These are phyloP conservation scores for Hypomesus transpacificus DNA, from an alignment of 2,113 vertebrate genomes.

Conservation along the genomic window DNA sequence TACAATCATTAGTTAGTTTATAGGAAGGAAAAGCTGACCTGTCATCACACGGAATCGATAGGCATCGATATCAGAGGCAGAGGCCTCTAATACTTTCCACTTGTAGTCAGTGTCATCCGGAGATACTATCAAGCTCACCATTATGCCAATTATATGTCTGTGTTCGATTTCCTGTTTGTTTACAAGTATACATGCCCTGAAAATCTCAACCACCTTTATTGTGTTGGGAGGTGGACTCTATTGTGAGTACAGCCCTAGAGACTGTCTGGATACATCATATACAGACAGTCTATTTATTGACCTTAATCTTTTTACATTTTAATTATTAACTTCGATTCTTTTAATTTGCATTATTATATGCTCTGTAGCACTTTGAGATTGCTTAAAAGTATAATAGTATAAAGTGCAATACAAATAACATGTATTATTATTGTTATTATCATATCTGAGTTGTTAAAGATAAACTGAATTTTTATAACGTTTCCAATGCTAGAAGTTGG, in stretches of 20 bases:
- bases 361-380: no score
- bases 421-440: no score
- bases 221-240: neutral
- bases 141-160: slow-evolving; percentile 37
- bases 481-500: slow-evolving; percentile 34
- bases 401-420: no score
- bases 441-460: slow-evolving; percentile 3
- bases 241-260: neutral
- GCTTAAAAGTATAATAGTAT: no score
- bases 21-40: slow-evolving; percentile 27
- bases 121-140: slow-evolving; percentile 34
- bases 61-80: no score
- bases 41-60: slow-evolving; percentile 25
- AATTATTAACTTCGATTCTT: no score
- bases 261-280: slow-evolving; percentile 3
- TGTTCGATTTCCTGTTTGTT: slow-evolving; percentile 51
- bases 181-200: slow-evolving; percentile 56
- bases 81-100: slow-evolving; percentile 37
- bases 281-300: no score
- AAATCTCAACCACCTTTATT: slow-evolving; percentile 20
- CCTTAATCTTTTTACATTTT: no score
- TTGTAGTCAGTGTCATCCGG: slow-evolving; percentile 37
- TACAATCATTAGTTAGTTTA: slow-evolving; percentile 52
- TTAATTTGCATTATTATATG: no score
- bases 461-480: slow-evolving; percentile 12